phyloP scores from a whole-genome alignment of 2,797 vertebrate genomes.

The Alosa sapidissima region DNA sequence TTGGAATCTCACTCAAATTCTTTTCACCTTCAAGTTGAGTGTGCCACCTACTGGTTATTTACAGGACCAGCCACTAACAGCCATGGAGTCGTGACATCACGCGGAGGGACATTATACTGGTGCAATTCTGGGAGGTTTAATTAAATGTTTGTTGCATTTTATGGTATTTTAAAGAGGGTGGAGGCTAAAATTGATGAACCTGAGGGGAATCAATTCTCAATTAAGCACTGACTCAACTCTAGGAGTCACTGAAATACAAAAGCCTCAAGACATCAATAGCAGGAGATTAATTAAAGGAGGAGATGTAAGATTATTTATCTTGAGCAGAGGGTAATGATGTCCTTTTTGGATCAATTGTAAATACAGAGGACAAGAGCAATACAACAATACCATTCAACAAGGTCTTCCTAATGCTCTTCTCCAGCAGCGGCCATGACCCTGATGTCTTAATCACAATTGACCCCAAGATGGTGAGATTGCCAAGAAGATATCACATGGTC shows the following conservation, averaged over 20 bases:
- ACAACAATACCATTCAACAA: not conserved
- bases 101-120: not conserved
- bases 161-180: not conserved
- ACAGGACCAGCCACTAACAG: not conserved
- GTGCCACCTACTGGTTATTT: not conserved
- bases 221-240: not conserved
- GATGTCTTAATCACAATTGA: not conserved
- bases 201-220: conserved; percentile 6
- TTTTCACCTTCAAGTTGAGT: not conserved
- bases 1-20: not conserved
- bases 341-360: conserved; percentile 4
- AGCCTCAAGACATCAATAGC: not conserved
- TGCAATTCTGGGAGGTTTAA: not conserved
- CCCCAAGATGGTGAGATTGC: not conserved
- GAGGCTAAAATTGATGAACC: not conserved
- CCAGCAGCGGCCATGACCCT: not conserved
- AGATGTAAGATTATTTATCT: not conserved
- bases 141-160: not conserved
- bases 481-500: not conserved
- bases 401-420: not conserved
- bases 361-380: not conserved
- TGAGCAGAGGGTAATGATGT: not conserved
- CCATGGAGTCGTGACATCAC: not conserved
- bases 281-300: not conserved
- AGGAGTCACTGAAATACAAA: not conserved